A percentile compares a stretch with the other conserved stretches of the same genome.
Evolutionary conservation across 2,888 invertebrate species (phyloP).

Genomic region (Xestoiulus laeticollis): DNA sequence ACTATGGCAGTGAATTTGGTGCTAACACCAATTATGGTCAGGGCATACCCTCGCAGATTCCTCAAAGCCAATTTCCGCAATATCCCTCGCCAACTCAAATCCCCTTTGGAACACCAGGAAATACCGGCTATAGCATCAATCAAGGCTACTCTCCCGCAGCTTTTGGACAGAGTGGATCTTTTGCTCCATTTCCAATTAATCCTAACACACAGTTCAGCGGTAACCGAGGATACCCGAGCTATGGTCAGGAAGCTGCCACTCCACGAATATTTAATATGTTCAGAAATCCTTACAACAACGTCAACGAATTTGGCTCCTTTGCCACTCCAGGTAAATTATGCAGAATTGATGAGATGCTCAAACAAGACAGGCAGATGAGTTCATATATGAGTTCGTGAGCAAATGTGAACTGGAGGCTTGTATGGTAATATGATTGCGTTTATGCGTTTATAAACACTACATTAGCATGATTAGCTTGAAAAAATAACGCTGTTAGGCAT

Average conservation of each 20-base stretch:
- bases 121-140: not conserved
- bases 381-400: no score
- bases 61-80: not conserved
- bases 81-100: not conserved
- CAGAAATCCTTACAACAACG: not conserved
- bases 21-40: not conserved
- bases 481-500: no score
- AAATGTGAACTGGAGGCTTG: no score
- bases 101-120: not conserved
- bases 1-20: not conserved
- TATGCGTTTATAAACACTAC: no score
- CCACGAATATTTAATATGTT: slow-evolving; percentile 7
- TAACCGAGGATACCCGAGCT: not conserved
- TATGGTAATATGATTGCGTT: no score
- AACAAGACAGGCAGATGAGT: not conserved
- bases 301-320: not conserved
- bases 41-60: not conserved
- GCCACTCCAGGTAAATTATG: not conserved
- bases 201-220: not conserved
- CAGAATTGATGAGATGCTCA: not conserved
- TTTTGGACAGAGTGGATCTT: not conserved
- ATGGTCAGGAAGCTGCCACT: not conserved
- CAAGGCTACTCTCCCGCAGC: not conserved
- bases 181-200: not conserved
- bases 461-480: no score